A percentile compares a stretch with the other conserved stretches of the same genome.
These are phyloP conservation scores for Ormyrus nitidulus DNA, from an alignment of 2,888 invertebrate genomes.

Conservation along the genomic window DNA sequence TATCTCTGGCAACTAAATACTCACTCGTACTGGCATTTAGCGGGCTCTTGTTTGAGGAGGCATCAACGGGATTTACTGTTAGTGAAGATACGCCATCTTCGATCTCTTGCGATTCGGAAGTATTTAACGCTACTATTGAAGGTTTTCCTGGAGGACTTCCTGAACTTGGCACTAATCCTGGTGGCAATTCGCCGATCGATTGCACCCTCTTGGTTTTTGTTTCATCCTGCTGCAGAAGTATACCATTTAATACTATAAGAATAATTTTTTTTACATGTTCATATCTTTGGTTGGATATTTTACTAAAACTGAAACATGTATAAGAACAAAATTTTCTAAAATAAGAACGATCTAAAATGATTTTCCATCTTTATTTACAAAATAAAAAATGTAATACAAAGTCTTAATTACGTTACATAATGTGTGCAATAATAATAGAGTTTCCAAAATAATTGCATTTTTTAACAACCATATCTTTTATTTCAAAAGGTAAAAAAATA, in stretches of 20 bases:
- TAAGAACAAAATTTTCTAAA: too few species aligned
- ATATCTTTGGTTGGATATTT: slow-evolving; percentile 31
- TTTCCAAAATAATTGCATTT: too few species aligned
- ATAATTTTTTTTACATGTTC: neutral
- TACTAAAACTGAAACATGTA: slow-evolving; percentile 27
- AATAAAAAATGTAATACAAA: too few species aligned
- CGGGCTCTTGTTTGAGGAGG: slow-evolving; percentile 68
- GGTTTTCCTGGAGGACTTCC: slow-evolving; percentile 69
- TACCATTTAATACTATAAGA: neutral
- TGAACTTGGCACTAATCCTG: slow-evolving; percentile 62
- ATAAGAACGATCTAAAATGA: too few species aligned
- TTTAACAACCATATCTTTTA: too few species aligned
- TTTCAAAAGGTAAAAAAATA: too few species aligned
- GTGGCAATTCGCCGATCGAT: slow-evolving; percentile 62
- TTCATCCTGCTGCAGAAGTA: slow-evolving; percentile 43
- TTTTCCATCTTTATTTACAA: too few species aligned
- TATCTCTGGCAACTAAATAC: slow-evolving; percentile 25
- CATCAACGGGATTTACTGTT: slow-evolving; percentile 62
- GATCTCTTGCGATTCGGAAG: slow-evolving; percentile 67
- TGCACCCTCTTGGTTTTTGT: slow-evolving; percentile 65
- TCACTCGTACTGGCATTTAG: slow-evolving; percentile 66
- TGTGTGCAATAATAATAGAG: too few species aligned
- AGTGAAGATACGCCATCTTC: slow-evolving; percentile 66
- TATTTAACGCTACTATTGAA: slow-evolving; percentile 66
- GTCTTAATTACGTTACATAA: too few species aligned